Evolutionary conservation across 2,888 invertebrate species (phyloP).

Genomic region (Spialia ferax): DNA sequence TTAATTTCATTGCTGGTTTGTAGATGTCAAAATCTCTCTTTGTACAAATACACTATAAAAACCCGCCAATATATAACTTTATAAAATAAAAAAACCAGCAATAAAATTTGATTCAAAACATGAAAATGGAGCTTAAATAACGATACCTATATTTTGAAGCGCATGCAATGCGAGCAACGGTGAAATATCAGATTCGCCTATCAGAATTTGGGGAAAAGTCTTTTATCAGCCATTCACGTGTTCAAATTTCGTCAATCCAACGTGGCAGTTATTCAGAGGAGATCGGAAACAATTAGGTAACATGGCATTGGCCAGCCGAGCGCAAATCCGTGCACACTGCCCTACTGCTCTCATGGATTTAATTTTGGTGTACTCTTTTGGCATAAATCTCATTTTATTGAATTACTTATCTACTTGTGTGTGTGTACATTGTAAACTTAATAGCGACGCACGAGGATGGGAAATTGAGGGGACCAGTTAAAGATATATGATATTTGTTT

Average conservation of each 20-base stretch:
- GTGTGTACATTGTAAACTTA: too few relatives aligned
- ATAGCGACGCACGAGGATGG: too few relatives aligned
- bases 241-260: slow-evolving; percentile 79
- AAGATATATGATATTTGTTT: too few relatives aligned
- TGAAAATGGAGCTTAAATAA: too few relatives aligned
- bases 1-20: too few relatives aligned
- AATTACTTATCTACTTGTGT: background rate
- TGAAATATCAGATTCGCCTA: slow-evolving; percentile 13
- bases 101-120: too few relatives aligned
- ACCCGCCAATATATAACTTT: too few relatives aligned
- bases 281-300: slow-evolving; percentile 85
- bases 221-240: slow-evolving; percentile 73
- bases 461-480: too few relatives aligned
- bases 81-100: too few relatives aligned
- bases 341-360: slow-evolving; percentile 72
- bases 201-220: slow-evolving; percentile 50
- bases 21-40: too few relatives aligned
- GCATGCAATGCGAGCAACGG: background rate
- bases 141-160: background rate
- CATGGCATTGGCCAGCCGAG: slow-evolving; percentile 82
- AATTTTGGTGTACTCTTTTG: slow-evolving; percentile 38
- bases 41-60: too few relatives aligned
- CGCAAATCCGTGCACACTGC: slow-evolving; percentile 78
- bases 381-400: slow-evolving; percentile 1
- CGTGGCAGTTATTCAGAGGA: slow-evolving; percentile 75